Percentiles rank a stretch among this genome's conserved stretches.
Conservation (phyloP, 2,113 vertebrate species). For the Abramis brama region DNA sequence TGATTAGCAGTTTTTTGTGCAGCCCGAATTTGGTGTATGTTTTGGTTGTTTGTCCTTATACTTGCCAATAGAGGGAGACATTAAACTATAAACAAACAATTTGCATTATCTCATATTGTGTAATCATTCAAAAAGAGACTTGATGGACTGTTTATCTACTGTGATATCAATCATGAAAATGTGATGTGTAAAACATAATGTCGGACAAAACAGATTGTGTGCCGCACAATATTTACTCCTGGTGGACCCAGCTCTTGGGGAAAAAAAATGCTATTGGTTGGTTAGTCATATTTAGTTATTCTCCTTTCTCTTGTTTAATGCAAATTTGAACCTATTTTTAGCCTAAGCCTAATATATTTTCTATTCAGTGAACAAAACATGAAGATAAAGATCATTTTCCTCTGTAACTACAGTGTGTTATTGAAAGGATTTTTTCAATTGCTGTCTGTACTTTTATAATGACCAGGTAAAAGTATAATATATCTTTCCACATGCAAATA, state of each 20-base stretch:
- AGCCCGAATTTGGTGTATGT: background rate
- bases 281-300: background rate
- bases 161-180: slow-evolving; percentile 20
- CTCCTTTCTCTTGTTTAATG: background rate
- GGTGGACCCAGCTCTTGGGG: background rate
- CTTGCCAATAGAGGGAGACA: slow-evolving; percentile 30
- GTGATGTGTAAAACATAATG: background rate
- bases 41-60: background rate
- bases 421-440: background rate
- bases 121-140: background rate
- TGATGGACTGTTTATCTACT: slow-evolving; percentile 24
- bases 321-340: background rate
- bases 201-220: background rate
- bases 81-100: background rate
- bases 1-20: background rate
- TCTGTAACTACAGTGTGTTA: background rate
- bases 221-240: background rate
- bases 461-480: too few relatives aligned
- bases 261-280: background rate
- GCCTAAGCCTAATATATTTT: background rate
- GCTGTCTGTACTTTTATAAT: background rate
- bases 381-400: background rate
- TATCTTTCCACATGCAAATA: slow-evolving; percentile 1
- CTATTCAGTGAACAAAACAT: background rate
- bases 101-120: background rate